Base-by-base conservation (phyloP, 2,888 invertebrate species). In the Oxyscelio sp. region DNA sequence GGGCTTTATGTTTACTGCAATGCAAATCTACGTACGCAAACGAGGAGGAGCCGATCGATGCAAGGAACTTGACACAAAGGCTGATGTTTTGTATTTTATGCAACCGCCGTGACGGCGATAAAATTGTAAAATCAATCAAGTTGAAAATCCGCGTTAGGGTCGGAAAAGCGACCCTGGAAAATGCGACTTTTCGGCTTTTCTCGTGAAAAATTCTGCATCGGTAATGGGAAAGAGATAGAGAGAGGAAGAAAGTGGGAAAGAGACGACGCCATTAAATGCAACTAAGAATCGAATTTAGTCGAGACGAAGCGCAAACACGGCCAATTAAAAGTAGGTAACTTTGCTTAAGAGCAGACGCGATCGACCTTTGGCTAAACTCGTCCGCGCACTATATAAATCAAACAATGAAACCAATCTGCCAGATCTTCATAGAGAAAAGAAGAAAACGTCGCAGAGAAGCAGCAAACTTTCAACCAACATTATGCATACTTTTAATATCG, bases 241-340 rank as follows among this genome's bases (percentile, higher is more conserved):
- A 17, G 1, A 5, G 27, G 11, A 34, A 9, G 9, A 34, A 27
- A 17, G 24, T 19, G 17, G 24, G 24, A 45, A 15, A 17, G n/a
- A 4, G 50, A 66, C 9, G 13, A 11, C 9, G 22, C 45, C 15
- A 31, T 50, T 34, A 40, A 68, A 40, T 40, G 54, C 52, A 24
- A 24, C 54, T 15, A 34, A 52, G 24, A 71, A 58, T 71, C 58
- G 58, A 71, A 58, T 71, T 68, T 43, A 38, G 68, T 19, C 43
- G 68, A 19, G 43, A 9, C 38, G 56, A 1, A 1, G 24, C n/a
- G 56, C 11, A 31, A 70, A 48, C 21, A 48, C 48, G 43, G 58
- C 58, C 70, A 71, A 71, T 71, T 71, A 71, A 71, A 71, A 71
- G 70, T 71, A 71, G 70, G 70, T 19, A 71, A 71, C 70, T 58